Conservation (phyloP, 2,888 invertebrate genomes). For the Phyllotreta cruciferae region DNA sequence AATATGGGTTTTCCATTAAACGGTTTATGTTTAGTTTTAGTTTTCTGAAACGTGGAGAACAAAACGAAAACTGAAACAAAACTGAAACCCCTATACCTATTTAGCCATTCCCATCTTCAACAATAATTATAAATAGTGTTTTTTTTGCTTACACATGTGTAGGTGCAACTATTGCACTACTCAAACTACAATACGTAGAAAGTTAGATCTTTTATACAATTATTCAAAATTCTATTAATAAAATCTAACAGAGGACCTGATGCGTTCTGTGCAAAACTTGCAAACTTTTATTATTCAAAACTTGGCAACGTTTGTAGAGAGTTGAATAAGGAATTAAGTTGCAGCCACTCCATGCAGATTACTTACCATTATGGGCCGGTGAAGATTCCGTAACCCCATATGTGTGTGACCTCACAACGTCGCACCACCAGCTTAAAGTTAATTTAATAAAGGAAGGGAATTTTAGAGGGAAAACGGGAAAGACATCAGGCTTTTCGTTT, state of each 20-base stretch:
- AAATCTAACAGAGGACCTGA: neutral
- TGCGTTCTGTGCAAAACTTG: neutral
- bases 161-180: no score
- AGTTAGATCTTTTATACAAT: no score
- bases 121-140: no score
- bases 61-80: no score
- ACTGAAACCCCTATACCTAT: no score
- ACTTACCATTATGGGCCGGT: conserved; percentile 55
- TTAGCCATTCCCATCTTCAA: no score
- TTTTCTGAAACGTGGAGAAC: no score
- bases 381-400: conserved; percentile 45
- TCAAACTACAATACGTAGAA: no score
- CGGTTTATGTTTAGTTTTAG: no score
- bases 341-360: conserved; percentile 53
- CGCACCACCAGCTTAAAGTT: conserved; percentile 36
- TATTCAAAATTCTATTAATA: neutral
- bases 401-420: conserved; percentile 37
- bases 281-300: neutral
- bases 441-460: conserved; percentile 48
- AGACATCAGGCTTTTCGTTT: conserved; percentile 35
- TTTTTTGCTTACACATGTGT: no score
- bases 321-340: conserved; percentile 47
- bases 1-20: no score
- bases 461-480: conserved; percentile 31
- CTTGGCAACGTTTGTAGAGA: conserved; percentile 28